Percentiles rank a stretch among this genome's conserved stretches.
These are phyloP conservation scores for Protosalanx chinensis DNA, from an alignment of 2,797 vertebrate species.

Conservation along the genomic window DNA sequence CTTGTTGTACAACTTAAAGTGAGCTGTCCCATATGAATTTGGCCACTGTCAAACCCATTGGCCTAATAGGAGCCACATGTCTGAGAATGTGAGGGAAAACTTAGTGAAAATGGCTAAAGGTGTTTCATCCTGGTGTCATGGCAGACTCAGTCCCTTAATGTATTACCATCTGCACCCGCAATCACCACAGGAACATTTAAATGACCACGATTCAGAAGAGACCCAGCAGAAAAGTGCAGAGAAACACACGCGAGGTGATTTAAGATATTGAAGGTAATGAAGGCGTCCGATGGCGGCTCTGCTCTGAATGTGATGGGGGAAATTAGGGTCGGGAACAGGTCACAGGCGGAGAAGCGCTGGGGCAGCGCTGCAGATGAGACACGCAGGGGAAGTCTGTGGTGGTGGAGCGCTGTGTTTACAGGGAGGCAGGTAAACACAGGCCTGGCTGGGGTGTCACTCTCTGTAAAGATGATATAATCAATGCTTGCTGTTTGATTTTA, in stretches of 20 bases:
- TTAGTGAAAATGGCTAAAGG: constrained; percentile 79
- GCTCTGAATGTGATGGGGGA: constrained; percentile 78
- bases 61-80: constrained; percentile 78
- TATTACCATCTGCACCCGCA: constrained; percentile 80
- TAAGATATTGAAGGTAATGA: constrained; percentile 81
- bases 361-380: constrained; percentile 70
- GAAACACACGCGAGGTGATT: constrained; percentile 77
- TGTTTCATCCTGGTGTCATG: constrained; percentile 70
- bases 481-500: constrained; percentile 54
- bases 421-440: constrained; percentile 71
- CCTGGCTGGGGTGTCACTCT: constrained; percentile 51
- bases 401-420: constrained; percentile 69
- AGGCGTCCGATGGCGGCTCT: constrained; percentile 75
- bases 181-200: constrained; percentile 79
- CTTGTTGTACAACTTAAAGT: constrained; percentile 75
- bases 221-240: constrained; percentile 65
- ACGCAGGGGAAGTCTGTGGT: constrained; percentile 58
- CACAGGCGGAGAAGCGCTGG: constrained; percentile 60
- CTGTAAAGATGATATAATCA: constrained; percentile 75
- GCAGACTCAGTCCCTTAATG: constrained; percentile 80
- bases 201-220: constrained; percentile 77
- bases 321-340: constrained; percentile 78
- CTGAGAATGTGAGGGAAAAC: constrained; percentile 75
- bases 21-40: constrained; percentile 78
- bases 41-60: constrained; percentile 71